Percentiles rank a stretch among this genome's conserved stretches.
These are phyloP conservation scores for Platanista minor DNA, from an alignment of 2,113 vertebrate genomes.

Conservation along the genomic window DNA sequence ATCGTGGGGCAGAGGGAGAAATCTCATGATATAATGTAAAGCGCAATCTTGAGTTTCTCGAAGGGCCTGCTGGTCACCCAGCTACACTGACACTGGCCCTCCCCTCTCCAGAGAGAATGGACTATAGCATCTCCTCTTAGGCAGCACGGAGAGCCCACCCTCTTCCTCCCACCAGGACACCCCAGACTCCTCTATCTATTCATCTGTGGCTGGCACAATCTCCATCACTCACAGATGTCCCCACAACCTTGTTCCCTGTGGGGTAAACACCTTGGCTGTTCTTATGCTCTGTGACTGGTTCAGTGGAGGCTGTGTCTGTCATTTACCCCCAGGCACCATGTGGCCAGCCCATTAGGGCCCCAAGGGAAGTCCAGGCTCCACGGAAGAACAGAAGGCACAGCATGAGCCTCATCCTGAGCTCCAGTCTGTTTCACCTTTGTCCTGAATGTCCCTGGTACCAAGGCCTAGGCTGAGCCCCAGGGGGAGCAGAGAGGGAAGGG, in stretches of 20 bases:
- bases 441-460: background rate
- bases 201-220: constrained; percentile 24
- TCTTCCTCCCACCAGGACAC: background rate
- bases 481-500: background rate
- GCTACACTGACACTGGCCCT: background rate
- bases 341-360: background rate
- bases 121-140: background rate
- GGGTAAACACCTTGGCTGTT: constrained; percentile 38
- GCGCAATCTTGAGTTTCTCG: background rate
- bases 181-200: background rate
- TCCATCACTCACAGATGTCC: background rate
- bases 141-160: background rate
- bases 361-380: background rate
- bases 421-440: background rate
- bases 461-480: background rate
- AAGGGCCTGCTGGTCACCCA: background rate
- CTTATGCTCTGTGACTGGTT: constrained; percentile 2
- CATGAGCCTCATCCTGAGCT: background rate
- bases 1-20: background rate
- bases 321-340: background rate
- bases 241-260: background rate
- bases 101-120: background rate
- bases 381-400: background rate
- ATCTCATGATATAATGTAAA: background rate
- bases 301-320: background rate